These are phyloP conservation scores for Metopolophium dirhodum DNA, from an alignment of 1,140 invertebrate genomes.

Conservation along the genomic window DNA sequence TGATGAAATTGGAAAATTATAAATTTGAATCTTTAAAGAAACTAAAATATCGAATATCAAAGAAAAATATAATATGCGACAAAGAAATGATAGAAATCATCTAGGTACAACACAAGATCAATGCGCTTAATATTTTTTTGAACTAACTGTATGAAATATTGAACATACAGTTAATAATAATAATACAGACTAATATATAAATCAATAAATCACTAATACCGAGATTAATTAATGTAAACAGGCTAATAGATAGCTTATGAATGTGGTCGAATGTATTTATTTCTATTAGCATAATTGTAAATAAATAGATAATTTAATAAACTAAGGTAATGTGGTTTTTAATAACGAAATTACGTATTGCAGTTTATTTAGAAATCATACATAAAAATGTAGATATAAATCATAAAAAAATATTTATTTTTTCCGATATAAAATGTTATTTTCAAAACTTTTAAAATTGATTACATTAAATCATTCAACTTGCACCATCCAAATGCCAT, in stretches of 20 bases:
- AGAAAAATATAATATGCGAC: not conserved
- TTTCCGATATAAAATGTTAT: not conserved
- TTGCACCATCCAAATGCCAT: not conserved
- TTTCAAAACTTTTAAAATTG: constrained; percentile 35
- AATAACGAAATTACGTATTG: not conserved
- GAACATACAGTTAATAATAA: no score
- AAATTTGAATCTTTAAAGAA: not conserved
- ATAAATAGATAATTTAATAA: not conserved
- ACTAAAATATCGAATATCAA: not conserved
- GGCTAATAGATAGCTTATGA: not conserved
- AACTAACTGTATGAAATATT: no score
- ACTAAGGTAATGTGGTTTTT: not conserved
- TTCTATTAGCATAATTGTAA: not conserved
- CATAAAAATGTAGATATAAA: not conserved
- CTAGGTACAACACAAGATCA: no score
- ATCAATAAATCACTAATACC: no score
- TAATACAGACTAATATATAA: no score
- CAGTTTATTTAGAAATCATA: not conserved
- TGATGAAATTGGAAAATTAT: not conserved
- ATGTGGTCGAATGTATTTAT: not conserved
- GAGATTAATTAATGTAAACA: no score
- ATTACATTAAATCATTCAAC: constrained; percentile 32
- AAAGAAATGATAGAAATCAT: not conserved
- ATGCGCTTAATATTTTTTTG: no score
- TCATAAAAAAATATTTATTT: not conserved